Evolutionary conservation across 2,888 invertebrate genomes (phyloP), one percentile per base, ranked within the genome.

Genomic region (Hyposoter didymator): DNA sequence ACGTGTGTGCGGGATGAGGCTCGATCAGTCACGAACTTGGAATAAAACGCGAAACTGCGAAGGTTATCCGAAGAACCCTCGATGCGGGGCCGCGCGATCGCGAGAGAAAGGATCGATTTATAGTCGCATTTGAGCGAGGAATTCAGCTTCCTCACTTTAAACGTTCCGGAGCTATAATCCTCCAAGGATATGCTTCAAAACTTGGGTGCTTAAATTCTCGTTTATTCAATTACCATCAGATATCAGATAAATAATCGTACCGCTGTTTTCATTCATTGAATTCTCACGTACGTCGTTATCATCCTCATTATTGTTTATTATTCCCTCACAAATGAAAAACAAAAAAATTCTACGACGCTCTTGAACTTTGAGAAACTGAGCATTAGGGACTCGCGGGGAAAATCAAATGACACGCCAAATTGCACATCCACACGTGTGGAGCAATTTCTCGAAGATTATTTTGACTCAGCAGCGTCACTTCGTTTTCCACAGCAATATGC

Each of bases 21-120:
- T 70, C 78, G 82, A 72, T 74, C 74, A 78, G 82, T 82, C 85
- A 85, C 85, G 85, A 82, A 85, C 79, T 72, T 72, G 76, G 85
- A 75, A 83, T 85, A 85, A 82, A 82, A 82, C 72, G 79, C 72
- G 66, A 67, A 83, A 82, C 69, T 82, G 72, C 79, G 32, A 76
- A 67, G 76, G 59, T 72, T 79, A 55, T 49, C 32, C 59, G 55
- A 82, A 78, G 14, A 82, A 81, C 17, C 17, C 49, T 43, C 47
- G 19, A 22, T n/a, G 70, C n/a, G 70, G 28, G 43, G 45, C n/a
- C n/a, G 22, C n/a, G 22, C 35, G 52, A 52, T 78, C 14, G 35
- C 14, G 70, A 69, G 70, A 69, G 62, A 39, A 14, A 39, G 49
- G 81, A 76, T 82, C 35, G 70, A 84, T 82, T 82, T 84, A 78